Conservation (phyloP, 2,113 vertebrate species). For the Siniperca chuatsi region DNA sequence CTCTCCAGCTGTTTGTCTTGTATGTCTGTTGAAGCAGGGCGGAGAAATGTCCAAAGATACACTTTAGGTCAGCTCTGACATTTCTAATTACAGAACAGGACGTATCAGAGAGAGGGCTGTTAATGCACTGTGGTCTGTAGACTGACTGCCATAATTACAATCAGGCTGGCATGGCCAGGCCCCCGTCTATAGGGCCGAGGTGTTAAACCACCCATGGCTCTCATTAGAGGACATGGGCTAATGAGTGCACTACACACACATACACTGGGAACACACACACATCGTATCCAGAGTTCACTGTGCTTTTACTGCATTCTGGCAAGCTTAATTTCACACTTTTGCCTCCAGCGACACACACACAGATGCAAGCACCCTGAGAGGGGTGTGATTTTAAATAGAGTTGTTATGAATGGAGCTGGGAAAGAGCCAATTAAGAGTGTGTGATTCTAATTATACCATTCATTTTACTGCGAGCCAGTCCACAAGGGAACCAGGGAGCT, state of each 20-base stretch:
- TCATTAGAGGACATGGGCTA: conserved; percentile 77
- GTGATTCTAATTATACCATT: conserved; percentile 79
- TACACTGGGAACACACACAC: conserved; percentile 47
- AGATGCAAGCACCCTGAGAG: conserved; percentile 43
- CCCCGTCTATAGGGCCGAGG: conserved; percentile 63
- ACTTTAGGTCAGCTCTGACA: conserved; percentile 67
- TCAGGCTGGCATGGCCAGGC: conserved; percentile 67
- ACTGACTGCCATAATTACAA: conserved; percentile 77
- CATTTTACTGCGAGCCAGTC: conserved; percentile 61
- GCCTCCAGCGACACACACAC: conserved; percentile 66
- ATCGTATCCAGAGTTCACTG: conserved; percentile 54
- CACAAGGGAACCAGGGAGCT: conserved; percentile 41
- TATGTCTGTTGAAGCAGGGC: conserved; percentile 38
- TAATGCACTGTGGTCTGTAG: conserved; percentile 56
- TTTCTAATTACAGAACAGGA: conserved; percentile 78
- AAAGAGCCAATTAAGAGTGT: conserved; percentile 78
- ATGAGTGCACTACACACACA: conserved; percentile 74
- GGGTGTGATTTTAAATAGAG: conserved; percentile 71
- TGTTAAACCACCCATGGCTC: conserved; percentile 79
- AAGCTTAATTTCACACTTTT: conserved; percentile 77
- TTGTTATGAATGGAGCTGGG: conserved; percentile 74
- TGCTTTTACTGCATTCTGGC: conserved; percentile 72
- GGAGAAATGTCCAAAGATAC: conserved; percentile 52
- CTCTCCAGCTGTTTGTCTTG: conserved; percentile 64
- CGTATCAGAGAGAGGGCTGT: conserved; percentile 43